phyloP scores from a whole-genome alignment of 1,140 invertebrate genomes.

The Drosophila lini region DNA sequence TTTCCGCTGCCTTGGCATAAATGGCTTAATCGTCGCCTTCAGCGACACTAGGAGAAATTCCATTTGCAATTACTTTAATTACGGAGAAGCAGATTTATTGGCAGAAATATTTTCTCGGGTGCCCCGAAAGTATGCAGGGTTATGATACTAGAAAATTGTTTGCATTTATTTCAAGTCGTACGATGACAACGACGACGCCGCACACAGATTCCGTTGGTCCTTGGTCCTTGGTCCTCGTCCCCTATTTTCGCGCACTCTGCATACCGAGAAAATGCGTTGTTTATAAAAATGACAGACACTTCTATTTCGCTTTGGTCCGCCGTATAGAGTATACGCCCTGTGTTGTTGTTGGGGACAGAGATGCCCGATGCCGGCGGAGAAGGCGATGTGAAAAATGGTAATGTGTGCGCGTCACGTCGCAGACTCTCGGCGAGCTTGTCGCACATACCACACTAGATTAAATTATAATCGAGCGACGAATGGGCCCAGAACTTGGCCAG shows the following conservation, averaged over 20 bases:
- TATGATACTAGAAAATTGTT: constrained; percentile 67
- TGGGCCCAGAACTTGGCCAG: constrained; percentile 48
- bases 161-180: constrained; percentile 75
- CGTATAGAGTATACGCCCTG: background rate
- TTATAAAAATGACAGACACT: constrained; percentile 82
- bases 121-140: constrained; percentile 34
- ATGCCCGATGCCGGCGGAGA: constrained; percentile 31
- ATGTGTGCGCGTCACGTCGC: constrained; percentile 70
- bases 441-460: constrained; percentile 81
- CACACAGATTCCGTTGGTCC: constrained; percentile 39
- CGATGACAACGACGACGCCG: constrained; percentile 65
- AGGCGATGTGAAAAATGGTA: constrained; percentile 74
- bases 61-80: constrained; percentile 78
- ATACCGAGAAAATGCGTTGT: constrained; percentile 69
- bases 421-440: constrained; percentile 47
- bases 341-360: constrained; percentile 19
- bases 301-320: constrained; percentile 63
- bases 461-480: constrained; percentile 76
- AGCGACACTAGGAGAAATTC: constrained; percentile 53
- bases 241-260: constrained; percentile 10
- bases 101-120: constrained; percentile 31
- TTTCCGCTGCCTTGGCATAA: constrained; percentile 75
- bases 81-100: constrained; percentile 60
- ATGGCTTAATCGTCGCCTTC: constrained; percentile 74
- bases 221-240: constrained; percentile 8